phyloP scores from a whole-genome alignment of 2,113 vertebrate genomes.

The Pseudolaguvia tuberculata region DNA sequence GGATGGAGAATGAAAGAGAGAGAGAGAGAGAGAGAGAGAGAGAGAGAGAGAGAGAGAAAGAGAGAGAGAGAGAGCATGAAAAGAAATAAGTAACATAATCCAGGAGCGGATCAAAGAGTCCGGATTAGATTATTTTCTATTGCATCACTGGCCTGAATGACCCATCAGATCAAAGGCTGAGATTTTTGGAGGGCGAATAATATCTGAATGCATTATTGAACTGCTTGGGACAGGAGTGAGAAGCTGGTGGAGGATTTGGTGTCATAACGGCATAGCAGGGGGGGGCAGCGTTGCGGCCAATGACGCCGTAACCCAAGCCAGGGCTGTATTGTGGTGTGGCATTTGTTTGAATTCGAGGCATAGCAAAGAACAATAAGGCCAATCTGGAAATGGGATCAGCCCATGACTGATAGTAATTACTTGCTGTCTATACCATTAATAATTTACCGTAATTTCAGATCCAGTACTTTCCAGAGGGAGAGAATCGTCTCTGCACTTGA shows the following conservation, averaged over 20 bases:
- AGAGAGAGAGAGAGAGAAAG: not conserved
- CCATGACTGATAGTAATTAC: constrained; percentile 80
- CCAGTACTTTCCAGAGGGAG: constrained; percentile 69
- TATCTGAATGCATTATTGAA: constrained; percentile 79
- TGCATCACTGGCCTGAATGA: constrained; percentile 63
- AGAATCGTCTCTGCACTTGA: constrained; percentile 21
- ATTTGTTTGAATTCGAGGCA: constrained; percentile 81
- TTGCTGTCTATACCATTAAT: constrained; percentile 82
- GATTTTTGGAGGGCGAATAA: constrained; percentile 63
- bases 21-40: not conserved
- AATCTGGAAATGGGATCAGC: constrained; percentile 81
- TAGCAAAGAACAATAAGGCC: constrained; percentile 71
- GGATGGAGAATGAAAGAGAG: not conserved
- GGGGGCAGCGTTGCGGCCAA: constrained; percentile 67
- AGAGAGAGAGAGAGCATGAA: constrained; percentile 39
- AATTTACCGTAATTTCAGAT: constrained; percentile 95
- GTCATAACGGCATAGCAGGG: constrained; percentile 74
- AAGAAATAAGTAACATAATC: constrained; percentile 67
- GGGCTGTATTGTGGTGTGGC: constrained; percentile 65
- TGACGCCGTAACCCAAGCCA: constrained; percentile 73
- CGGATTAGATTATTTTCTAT: constrained; percentile 63
- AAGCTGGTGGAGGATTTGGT: constrained; percentile 69
- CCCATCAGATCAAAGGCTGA: constrained; percentile 71
- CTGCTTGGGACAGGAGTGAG: constrained; percentile 56
- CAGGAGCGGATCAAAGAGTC: constrained; percentile 60